Conservation (phyloP, 2,888 invertebrate genomes). For the Drosophila incognita region DNA sequence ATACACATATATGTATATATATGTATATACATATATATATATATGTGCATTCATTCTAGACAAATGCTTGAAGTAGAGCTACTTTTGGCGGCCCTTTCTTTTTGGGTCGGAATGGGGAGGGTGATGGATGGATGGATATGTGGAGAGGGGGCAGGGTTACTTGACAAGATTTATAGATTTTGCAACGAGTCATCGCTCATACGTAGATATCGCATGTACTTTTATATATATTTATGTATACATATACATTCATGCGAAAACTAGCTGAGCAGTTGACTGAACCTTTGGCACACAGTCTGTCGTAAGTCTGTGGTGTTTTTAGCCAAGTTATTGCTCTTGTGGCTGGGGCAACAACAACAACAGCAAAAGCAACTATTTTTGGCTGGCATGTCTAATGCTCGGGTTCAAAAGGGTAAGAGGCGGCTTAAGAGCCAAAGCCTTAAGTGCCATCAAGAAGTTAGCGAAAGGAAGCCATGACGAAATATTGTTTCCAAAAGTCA, state of each 20-base stretch:
- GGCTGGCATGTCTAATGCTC: constrained; percentile 50
- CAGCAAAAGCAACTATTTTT: constrained; percentile 40
- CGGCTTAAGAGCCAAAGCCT: constrained; percentile 39
- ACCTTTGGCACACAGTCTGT: constrained; percentile 33
- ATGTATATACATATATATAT: neutral
- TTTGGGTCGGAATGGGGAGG: neutral
- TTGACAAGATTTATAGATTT: constrained; percentile 72
- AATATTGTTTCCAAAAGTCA: constrained; percentile 45
- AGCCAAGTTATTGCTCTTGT: constrained; percentile 41
- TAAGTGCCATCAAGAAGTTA: constrained; percentile 57
- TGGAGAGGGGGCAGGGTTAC: neutral
- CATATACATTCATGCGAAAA: constrained; percentile 16
- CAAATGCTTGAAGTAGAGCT: constrained; percentile 15
- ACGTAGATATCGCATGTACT: constrained; percentile 29
- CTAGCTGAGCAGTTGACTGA: constrained; percentile 42
- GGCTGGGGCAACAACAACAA: constrained; percentile 14
- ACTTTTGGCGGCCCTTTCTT: constrained; percentile 18
- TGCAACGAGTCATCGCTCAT: constrained; percentile 62
- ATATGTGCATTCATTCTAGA: neutral
- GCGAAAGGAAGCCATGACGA: constrained; percentile 44
- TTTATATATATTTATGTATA: constrained; percentile 1
- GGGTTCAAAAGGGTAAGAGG: constrained; percentile 53
- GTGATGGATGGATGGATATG: neutral
- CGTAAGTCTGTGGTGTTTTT: constrained; percentile 26
- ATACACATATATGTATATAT: neutral